phyloP scores from a whole-genome alignment of 2,113 vertebrate genomes.

The Callospermophilus lateralis region DNA sequence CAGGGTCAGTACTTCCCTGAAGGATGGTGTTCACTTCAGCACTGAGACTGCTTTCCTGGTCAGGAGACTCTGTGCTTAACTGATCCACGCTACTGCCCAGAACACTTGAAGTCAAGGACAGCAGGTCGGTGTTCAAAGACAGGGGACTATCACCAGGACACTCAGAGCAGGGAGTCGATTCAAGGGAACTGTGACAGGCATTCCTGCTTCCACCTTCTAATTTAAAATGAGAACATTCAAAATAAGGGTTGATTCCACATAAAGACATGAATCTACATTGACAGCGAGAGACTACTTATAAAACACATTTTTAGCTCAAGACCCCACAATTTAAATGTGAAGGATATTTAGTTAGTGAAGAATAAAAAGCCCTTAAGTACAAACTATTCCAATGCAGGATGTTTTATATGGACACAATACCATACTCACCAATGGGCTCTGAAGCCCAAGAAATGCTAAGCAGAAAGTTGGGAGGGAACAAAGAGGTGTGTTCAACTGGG shows the following conservation, averaged over 20 bases:
- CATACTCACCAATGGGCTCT: not conserved
- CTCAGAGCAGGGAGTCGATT: constrained; percentile 86
- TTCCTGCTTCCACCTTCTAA: constrained; percentile 82
- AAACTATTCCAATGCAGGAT: not conserved
- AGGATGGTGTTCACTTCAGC: constrained; percentile 73
- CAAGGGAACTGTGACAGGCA: constrained; percentile 82
- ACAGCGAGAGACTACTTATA: not conserved
- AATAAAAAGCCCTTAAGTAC: not conserved
- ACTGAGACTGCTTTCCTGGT: constrained; percentile 84
- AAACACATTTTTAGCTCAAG: not conserved
- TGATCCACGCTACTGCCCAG: constrained; percentile 88
- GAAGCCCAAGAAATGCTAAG: not conserved
- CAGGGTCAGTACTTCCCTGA: constrained; percentile 79
- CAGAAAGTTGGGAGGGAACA: not conserved
- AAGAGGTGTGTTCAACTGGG: not conserved
- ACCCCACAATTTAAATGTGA: not conserved
- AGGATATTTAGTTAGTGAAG: not conserved
- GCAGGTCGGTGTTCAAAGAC: constrained; percentile 89
- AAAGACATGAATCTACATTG: not conserved
- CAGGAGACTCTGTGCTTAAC: constrained; percentile 87
- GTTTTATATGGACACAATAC: not conserved
- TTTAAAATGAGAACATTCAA: not conserved
- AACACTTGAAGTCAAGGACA: constrained; percentile 88
- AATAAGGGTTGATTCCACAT: not conserved
- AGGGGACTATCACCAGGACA: constrained; percentile 87